Percentiles rank a stretch among this genome's conserved stretches.
These are phyloP conservation scores for Athalia cordata DNA, from an alignment of 2,888 invertebrate species.

Conservation along the genomic window DNA sequence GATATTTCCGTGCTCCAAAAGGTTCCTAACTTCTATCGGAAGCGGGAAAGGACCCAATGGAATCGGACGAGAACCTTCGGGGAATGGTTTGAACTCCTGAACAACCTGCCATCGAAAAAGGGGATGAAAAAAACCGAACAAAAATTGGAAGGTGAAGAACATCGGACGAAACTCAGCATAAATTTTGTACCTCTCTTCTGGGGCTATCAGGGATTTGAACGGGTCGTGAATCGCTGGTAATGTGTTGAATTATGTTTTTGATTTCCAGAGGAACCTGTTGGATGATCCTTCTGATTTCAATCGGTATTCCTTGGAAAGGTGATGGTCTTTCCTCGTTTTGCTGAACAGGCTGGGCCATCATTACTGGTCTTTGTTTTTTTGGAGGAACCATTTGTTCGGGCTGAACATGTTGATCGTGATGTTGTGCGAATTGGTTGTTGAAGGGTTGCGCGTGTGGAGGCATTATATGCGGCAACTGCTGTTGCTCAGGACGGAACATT, in stretches of 20 bases:
- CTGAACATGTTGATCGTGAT: conserved; percentile 23
- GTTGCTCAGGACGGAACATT: conserved; percentile 56
- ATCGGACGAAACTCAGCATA: not conserved
- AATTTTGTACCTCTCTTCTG: conserved; percentile 62
- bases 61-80: conserved; percentile 64
- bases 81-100: conserved; percentile 68
- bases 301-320: conserved; percentile 70
- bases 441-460: conserved; percentile 61
- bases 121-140: conserved; percentile 6
- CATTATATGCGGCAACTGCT: conserved; percentile 60
- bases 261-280: conserved; percentile 68
- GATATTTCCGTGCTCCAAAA: conserved; percentile 67
- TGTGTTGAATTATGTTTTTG: conserved; percentile 68
- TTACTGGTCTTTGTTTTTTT: conserved; percentile 57
- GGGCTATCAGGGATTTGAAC: conserved; percentile 64
- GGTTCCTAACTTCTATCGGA: conserved; percentile 66
- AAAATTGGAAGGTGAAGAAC: not conserved
- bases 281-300: conserved; percentile 67
- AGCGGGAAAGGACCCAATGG: conserved; percentile 64
- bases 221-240: conserved; percentile 62
- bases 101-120: conserved; percentile 43
- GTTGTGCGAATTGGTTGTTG: conserved; percentile 64
- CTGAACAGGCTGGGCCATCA: conserved; percentile 55
- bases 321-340: conserved; percentile 64
- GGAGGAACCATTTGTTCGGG: conserved; percentile 53